Conservation (phyloP, 2,888 invertebrate genomes). For the Trissolcus japonicus region DNA sequence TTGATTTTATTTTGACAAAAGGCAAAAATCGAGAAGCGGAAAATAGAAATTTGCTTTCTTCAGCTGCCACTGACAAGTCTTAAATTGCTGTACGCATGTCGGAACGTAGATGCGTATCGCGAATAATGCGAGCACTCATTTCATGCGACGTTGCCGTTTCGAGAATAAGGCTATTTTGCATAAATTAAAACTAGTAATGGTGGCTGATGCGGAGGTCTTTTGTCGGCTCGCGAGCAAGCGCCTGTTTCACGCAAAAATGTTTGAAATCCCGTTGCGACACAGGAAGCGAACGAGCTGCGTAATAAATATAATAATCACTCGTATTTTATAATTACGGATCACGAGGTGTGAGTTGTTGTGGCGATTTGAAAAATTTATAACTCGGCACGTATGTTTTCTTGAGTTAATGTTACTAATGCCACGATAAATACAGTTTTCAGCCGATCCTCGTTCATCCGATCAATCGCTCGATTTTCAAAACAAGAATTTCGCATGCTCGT, state of each 20-base stretch:
- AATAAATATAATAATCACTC: constrained; percentile 38
- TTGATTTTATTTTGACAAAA: constrained; percentile 28
- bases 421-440: constrained; percentile 27
- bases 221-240: constrained; percentile 60
- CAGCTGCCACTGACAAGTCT: constrained; percentile 25
- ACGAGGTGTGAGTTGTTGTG: constrained; percentile 26
- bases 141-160: constrained; percentile 52
- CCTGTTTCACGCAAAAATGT: constrained; percentile 18
- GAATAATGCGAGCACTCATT: constrained; percentile 58
- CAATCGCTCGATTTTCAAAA: constrained; percentile 18
- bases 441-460: constrained; percentile 4
- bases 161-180: constrained; percentile 73
- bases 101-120: constrained; percentile 62
- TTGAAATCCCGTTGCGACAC: constrained; percentile 50
- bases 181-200: constrained; percentile 72
- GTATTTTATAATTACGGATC: constrained; percentile 22
- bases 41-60: constrained; percentile 43
- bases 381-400: constrained; percentile 6
- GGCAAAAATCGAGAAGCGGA: constrained; percentile 10
- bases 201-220: constrained; percentile 66
- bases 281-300: constrained; percentile 25
- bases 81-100: constrained; percentile 25
- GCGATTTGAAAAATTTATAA: constrained; percentile 39
- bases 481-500: constrained; percentile 23
- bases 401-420: neutral